phyloP scores from a whole-genome alignment of 2,888 invertebrate genomes.

The Nineta flava region DNA sequence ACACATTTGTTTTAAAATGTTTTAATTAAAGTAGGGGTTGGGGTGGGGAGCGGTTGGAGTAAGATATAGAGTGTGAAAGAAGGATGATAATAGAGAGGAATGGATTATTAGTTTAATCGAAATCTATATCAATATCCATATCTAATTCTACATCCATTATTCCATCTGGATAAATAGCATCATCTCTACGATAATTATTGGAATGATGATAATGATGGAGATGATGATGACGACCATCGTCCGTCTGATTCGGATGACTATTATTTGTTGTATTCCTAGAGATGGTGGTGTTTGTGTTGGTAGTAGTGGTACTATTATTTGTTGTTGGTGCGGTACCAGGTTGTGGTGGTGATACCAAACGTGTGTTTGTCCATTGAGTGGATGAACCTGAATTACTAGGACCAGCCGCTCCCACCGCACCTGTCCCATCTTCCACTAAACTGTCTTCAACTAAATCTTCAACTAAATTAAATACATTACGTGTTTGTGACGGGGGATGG shows the following conservation, averaged over 20 bases:
- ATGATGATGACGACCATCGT: no score
- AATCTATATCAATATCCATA: not conserved
- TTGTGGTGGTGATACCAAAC: not conserved
- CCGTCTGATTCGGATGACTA: no score
- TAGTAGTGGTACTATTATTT: not conserved
- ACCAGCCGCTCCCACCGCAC: not conserved
- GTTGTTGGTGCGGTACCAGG: not conserved
- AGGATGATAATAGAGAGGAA: no score
- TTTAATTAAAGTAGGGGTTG: no score
- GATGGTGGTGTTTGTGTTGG: no score
- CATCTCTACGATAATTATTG: not conserved
- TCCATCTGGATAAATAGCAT: not conserved
- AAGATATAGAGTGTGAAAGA: no score
- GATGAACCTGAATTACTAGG: slow-evolving; percentile 2
- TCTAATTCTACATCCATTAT: not conserved
- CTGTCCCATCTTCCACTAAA: not conserved
- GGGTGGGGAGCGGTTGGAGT: no score
- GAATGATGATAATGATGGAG: not conserved
- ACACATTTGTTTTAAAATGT: no score
- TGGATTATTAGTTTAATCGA: not conserved
- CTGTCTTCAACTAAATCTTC: not conserved
- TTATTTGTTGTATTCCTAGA: no score
- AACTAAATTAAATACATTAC: not conserved
- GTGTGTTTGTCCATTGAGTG: not conserved
- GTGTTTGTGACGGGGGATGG: not conserved